Conservation (phyloP, 2,797 vertebrate species). For the Arrhamphus sclerolepis region DNA sequence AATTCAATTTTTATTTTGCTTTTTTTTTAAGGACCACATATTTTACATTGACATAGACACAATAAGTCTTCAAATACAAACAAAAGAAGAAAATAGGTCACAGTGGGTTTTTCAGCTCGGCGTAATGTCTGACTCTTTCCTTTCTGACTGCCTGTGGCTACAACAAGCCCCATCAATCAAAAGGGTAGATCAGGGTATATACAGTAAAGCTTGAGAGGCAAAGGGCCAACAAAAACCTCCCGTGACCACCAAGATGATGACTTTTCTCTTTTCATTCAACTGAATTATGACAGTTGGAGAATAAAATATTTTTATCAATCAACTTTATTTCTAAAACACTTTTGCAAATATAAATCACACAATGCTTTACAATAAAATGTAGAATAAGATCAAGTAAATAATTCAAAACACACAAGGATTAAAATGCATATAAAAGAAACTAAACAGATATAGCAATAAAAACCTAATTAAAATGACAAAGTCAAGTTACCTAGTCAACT, state of each 20-base stretch:
- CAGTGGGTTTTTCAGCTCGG: neutral
- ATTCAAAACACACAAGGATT: no score
- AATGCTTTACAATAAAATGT: no score
- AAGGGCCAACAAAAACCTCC: neutral
- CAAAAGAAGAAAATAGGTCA: neutral
- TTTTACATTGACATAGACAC: neutral
- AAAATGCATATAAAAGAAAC: no score
- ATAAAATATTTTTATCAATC: slow-evolving; percentile 7
- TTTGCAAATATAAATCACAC: no score
- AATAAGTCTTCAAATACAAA: neutral
- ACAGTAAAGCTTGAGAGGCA: neutral
- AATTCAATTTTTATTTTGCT: neutral
- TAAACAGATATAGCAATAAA: no score
- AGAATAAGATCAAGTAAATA: no score
- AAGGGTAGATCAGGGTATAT: neutral
- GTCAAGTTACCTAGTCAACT: no score
- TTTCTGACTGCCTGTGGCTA: neutral
- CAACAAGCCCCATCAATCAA: neutral
- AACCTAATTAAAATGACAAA: no score
- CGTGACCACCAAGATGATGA: neutral
- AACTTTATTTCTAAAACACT: no score
- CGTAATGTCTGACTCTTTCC: slow-evolving; percentile 1
- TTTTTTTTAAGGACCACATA: neutral
- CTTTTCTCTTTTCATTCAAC: neutral
- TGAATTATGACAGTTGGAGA: slow-evolving; percentile 6